phyloP scores from a whole-genome alignment of 2,113 vertebrate species.

The Suricata suricatta region DNA sequence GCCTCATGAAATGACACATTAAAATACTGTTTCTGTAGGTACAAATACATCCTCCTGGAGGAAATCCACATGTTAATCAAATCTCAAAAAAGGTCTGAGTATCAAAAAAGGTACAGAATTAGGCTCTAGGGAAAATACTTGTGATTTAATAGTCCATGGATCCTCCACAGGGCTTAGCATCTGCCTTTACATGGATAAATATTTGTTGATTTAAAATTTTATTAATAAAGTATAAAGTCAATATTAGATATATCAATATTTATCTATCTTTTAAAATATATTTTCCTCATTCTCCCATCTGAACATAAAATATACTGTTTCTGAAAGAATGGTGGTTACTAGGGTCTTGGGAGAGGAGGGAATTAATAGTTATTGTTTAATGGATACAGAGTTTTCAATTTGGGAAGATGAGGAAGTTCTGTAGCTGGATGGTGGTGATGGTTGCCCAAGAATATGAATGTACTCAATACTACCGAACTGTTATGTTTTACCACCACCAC shows the following conservation, averaged over 20 bases:
- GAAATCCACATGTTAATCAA: neutral
- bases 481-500: neutral
- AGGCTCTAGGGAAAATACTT: neutral
- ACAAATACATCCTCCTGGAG: neutral
- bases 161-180: neutral
- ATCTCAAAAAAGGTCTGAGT: neutral
- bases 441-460: neutral
- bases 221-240: neutral
- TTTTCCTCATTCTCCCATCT: neutral
- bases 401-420: slow-evolving; percentile 15
- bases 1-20: neutral
- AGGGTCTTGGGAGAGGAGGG: neutral
- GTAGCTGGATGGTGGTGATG: neutral
- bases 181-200: neutral
- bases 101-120: neutral
- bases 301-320: neutral
- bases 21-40: slow-evolving; percentile 2
- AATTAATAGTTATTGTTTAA: neutral
- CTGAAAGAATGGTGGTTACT: neutral
- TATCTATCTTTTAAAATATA: neutral
- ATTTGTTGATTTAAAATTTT: neutral
- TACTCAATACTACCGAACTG: neutral
- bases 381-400: neutral
- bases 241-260: neutral
- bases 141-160: neutral